Evolutionary conservation across 2,888 invertebrate species (phyloP).

Genomic region (Encarsia formosa): DNA sequence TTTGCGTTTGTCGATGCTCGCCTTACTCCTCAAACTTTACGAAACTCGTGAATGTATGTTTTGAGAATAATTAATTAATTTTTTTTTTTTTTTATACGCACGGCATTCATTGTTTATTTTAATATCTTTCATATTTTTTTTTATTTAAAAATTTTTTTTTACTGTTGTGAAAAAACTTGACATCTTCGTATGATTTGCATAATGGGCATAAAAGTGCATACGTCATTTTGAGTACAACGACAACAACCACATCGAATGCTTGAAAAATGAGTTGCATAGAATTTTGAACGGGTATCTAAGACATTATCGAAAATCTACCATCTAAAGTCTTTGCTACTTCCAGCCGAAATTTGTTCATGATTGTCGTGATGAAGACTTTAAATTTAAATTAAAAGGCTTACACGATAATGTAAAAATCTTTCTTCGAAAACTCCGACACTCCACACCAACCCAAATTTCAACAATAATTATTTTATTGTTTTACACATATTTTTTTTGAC

Average conservation of each 20-base stretch:
- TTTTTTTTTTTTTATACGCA: conserved; percentile 22
- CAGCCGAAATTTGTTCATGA: conserved; percentile 24
- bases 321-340: conserved; percentile 18
- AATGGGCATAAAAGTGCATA: conserved; percentile 5
- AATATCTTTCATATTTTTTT: conserved; percentile 7
- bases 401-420: too few species aligned
- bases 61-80: conserved; percentile 11
- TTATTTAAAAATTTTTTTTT: too few species aligned
- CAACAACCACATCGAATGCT: conserved; percentile 13
- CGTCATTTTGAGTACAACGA: not conserved
- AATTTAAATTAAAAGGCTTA: too few species aligned
- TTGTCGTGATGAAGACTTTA: conserved; percentile 24
- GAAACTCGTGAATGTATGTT: conserved; percentile 25
- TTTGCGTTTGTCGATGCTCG: conserved; percentile 21
- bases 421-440: too few species aligned
- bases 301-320: not conserved
- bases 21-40: conserved; percentile 27
- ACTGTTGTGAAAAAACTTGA: too few species aligned
- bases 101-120: too few species aligned
- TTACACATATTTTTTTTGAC: too few species aligned
- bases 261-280: conserved; percentile 13
- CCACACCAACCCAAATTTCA: too few species aligned
- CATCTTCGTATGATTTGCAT: conserved; percentile 9
- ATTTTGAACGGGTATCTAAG: not conserved
- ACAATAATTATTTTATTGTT: too few species aligned